Conservation (phyloP, 2,113 vertebrate genomes). For the Sisor rabdophorus region DNA sequence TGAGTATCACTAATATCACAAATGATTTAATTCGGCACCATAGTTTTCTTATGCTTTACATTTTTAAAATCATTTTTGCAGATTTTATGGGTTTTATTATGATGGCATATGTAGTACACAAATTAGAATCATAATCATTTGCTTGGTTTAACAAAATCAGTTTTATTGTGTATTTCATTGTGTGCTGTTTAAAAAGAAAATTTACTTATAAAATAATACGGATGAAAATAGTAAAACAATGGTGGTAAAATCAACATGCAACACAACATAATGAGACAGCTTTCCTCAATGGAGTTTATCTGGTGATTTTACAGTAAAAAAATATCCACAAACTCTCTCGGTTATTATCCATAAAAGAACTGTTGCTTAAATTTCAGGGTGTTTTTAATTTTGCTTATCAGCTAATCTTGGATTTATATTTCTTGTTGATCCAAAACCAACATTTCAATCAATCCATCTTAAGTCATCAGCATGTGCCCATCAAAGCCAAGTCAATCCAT, state of each 20-base stretch:
- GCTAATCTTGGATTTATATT: too few relatives aligned
- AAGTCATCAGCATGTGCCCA: too few relatives aligned
- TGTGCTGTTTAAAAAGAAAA: neutral
- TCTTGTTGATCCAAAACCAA: too few relatives aligned
- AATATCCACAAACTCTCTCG: slow-evolving; percentile 4
- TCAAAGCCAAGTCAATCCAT: too few relatives aligned
- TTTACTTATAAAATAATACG: neutral
- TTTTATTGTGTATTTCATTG: neutral
- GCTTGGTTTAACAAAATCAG: neutral
- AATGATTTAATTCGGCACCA: too few relatives aligned
- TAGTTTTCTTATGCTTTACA: too few relatives aligned
- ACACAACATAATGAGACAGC: neutral
- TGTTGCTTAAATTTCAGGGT: neutral
- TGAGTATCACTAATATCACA: too few relatives aligned
- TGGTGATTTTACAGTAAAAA: neutral
- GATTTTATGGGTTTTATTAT: neutral
- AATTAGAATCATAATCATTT: neutral
- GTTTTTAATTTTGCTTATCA: too few relatives aligned
- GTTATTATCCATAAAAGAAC: neutral
- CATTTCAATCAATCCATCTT: too few relatives aligned
- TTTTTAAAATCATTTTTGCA: neutral
- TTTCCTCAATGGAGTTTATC: neutral
- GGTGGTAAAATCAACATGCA: neutral
- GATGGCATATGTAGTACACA: neutral
- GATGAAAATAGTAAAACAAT: slow-evolving; percentile 4